Percentiles rank a stretch among this genome's conserved stretches.
These are phyloP conservation scores for Drosophila tsacasi DNA, from an alignment of 1,140 invertebrate species.

Conservation along the genomic window DNA sequence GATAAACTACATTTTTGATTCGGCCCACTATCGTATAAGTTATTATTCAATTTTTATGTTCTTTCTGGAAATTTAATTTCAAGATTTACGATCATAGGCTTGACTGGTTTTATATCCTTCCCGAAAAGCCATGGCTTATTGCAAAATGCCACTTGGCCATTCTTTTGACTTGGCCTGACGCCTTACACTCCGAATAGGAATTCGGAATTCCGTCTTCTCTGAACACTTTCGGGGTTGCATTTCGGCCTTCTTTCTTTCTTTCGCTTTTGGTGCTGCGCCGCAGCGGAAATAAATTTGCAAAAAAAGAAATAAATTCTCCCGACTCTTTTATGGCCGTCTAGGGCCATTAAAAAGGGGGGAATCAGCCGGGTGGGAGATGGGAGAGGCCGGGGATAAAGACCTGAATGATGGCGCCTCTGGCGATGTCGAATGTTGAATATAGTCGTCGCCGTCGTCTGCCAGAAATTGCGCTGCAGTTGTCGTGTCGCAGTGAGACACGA, in stretches of 20 bases:
- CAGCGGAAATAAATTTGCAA: slow-evolving; percentile 71
- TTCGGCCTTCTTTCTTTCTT: slow-evolving; percentile 24
- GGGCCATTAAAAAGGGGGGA: slow-evolving; percentile 63
- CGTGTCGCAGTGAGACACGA: slow-evolving; percentile 21
- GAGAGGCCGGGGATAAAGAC: slow-evolving; percentile 51
- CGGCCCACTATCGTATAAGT: not conserved
- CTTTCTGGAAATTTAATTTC: slow-evolving; percentile 25
- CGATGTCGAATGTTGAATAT: slow-evolving; percentile 35
- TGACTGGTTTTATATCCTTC: slow-evolving; percentile 19
- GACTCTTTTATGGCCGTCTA: slow-evolving; percentile 77
- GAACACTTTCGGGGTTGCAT: slow-evolving; percentile 45
- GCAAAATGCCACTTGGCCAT: slow-evolving; percentile 7
- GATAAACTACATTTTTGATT: slow-evolving; percentile 2
- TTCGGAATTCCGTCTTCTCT: slow-evolving; percentile 37
- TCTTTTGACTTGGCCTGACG: slow-evolving; percentile 23
- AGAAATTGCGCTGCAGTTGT: slow-evolving; percentile 78
- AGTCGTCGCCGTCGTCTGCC: slow-evolving; percentile 50
- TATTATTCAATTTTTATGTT: slow-evolving; percentile 5
- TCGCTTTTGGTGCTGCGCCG: slow-evolving; percentile 33
- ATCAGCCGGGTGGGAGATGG: not conserved
- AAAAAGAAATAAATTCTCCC: slow-evolving; percentile 67
- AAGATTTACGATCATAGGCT: slow-evolving; percentile 24
- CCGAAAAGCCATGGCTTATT: slow-evolving; percentile 26
- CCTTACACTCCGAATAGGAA: slow-evolving; percentile 16
- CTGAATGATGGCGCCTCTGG: slow-evolving; percentile 66